These are phyloP conservation scores for Campoletis raptor DNA, from an alignment of 2,888 invertebrate species.

Conservation along the genomic window DNA sequence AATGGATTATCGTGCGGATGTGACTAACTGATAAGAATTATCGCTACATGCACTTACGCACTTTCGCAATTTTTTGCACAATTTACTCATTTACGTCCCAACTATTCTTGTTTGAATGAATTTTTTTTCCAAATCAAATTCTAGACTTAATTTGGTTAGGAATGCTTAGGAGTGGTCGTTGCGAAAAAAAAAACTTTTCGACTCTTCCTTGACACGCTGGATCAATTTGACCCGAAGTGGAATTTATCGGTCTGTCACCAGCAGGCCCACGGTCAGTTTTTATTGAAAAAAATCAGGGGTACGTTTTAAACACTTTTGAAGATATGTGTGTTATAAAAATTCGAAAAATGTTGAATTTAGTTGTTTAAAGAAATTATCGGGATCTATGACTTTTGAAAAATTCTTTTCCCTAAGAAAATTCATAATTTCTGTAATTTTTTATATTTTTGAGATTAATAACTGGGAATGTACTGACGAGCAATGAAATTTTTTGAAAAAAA, in stretches of 20 bases:
- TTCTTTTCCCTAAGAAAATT: not conserved
- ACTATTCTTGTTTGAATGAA: not conserved
- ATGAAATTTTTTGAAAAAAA: not conserved
- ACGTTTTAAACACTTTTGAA: not conserved
- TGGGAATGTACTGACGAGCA: not conserved
- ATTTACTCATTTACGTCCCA: not conserved
- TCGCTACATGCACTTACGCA: not conserved
- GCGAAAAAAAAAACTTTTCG: not conserved
- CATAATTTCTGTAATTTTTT: not conserved
- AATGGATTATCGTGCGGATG: conserved; percentile 32
- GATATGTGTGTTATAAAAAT: not conserved
- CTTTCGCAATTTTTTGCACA: not conserved
- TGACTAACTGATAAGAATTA: conserved; percentile 14
- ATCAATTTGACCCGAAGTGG: not conserved
- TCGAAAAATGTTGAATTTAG: no score
- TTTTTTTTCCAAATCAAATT: not conserved
- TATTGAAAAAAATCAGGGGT: no score
- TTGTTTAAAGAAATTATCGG: not conserved
- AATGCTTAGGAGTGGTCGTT: not conserved
- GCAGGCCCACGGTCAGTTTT: no score
- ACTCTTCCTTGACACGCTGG: not conserved
- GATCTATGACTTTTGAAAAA: not conserved
- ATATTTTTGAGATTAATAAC: not conserved
- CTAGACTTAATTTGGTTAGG: not conserved
- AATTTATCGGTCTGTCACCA: no score